phyloP scores from a whole-genome alignment of 2,888 invertebrate genomes.

The Elmis aenea region DNA sequence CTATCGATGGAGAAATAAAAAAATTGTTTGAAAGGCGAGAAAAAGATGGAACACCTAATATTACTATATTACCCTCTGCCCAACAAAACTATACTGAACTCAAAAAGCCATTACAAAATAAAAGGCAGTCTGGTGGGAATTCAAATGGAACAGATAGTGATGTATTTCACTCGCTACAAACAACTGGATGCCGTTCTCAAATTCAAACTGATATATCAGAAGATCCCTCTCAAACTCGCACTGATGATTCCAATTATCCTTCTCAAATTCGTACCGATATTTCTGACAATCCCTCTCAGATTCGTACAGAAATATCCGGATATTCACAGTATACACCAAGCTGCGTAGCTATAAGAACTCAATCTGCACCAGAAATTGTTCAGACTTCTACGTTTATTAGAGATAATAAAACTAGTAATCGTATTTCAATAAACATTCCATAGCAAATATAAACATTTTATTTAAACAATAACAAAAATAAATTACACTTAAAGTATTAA shows the following conservation, averaged over 20 bases:
- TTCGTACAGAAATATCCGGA: not conserved
- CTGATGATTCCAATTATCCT: not conserved
- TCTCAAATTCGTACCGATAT: slow-evolving; percentile 12
- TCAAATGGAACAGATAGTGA: too few relatives aligned
- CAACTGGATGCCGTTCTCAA: not conserved
- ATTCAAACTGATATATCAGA: not conserved
- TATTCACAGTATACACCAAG: not conserved
- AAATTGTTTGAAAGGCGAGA: slow-evolving; percentile 34
- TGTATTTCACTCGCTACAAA: not conserved
- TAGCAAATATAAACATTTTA: too few relatives aligned
- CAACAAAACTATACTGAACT: too few relatives aligned
- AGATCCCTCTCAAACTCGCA: not conserved
- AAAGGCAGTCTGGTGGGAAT: not conserved
- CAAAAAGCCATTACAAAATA: too few relatives aligned
- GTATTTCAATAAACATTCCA: too few relatives aligned
- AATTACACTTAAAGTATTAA: too few relatives aligned
- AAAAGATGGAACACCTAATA: slow-evolving; percentile 27
- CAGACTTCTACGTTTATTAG: slow-evolving; percentile 23
- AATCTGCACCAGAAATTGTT: slow-evolving; percentile 28
- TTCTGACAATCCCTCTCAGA: too few relatives aligned
- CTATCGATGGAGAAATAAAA: slow-evolving; percentile 21
- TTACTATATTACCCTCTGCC: slow-evolving; percentile 28
- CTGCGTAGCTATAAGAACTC: slow-evolving; percentile 20
- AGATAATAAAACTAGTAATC: too few relatives aligned
- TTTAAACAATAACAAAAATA: too few relatives aligned